Evolutionary conservation across 2,888 invertebrate species (phyloP).

Genomic region (Arctia plantaginis): DNA sequence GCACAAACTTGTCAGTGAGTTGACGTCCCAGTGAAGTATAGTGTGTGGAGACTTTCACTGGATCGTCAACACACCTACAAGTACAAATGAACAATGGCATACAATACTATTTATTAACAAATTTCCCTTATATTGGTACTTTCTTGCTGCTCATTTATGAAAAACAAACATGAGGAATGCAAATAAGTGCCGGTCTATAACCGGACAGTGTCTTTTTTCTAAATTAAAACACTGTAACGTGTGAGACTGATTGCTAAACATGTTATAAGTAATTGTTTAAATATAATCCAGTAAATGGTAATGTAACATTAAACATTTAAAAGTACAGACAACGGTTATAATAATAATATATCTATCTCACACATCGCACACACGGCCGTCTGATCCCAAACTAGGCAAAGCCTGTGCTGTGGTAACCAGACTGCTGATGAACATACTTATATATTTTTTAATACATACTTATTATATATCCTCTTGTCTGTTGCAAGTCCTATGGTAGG

Average conservation of each 20-base stretch:
- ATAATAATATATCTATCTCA: no score
- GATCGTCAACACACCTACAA: not conserved
- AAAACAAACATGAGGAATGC: not conserved
- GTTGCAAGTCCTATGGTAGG: no score
- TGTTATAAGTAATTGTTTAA: not conserved
- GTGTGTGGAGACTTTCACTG: not conserved
- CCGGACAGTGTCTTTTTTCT: not conserved
- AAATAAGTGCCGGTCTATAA: not conserved
- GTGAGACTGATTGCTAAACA: not conserved
- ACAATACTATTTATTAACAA: not conserved
- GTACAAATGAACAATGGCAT: slow-evolving; percentile 1
- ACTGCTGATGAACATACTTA: no score
- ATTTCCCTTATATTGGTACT: not conserved
- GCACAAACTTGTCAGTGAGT: not conserved
- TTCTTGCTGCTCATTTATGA: not conserved
- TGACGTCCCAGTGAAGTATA: not conserved
- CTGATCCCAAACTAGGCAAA: no score
- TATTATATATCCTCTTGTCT: no score
- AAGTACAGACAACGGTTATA: no score
- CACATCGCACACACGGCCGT: no score
- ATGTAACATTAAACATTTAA: no score
- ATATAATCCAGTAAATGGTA: no score
- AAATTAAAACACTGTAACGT: not conserved
- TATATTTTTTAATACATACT: no score
- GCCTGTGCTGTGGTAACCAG: no score